Conservation (phyloP, 1,140 invertebrate genomes). For the Drosophila subpulchrella region DNA sequence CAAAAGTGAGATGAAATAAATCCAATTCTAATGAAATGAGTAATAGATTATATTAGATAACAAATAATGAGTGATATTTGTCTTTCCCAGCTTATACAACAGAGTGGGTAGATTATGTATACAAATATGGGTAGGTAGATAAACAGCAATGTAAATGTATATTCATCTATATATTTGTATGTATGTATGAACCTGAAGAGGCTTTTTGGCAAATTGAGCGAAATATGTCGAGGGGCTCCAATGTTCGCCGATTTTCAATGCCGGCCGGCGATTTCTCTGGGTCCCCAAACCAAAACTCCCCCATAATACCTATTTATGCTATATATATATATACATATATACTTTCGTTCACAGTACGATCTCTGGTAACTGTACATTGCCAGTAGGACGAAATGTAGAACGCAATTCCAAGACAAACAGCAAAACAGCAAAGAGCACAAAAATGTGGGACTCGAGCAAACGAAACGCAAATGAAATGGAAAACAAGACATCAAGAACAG, state of each 20-base stretch:
- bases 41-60: neutral
- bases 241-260: slow-evolving; percentile 9
- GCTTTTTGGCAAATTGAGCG: slow-evolving; percentile 12
- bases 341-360: neutral
- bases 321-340: neutral
- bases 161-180: neutral
- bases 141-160: slow-evolving; percentile 26
- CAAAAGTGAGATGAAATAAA: no score
- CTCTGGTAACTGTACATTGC: neutral
- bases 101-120: slow-evolving; percentile 13
- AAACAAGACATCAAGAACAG: slow-evolving; percentile 5
- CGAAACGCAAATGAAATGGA: slow-evolving; percentile 20
- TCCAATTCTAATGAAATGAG: neutral
- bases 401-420: slow-evolving; percentile 13
- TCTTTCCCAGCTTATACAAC: slow-evolving; percentile 1
- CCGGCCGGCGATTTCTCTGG: slow-evolving; percentile 24
- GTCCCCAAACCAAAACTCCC: neutral
- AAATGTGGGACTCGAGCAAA: slow-evolving; percentile 19
- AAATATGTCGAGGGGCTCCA: slow-evolving; percentile 6
- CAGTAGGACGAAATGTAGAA: slow-evolving; percentile 3
- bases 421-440: slow-evolving; percentile 2
- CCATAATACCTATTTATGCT: neutral
- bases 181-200: neutral
- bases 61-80: neutral
- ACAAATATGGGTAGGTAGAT: slow-evolving; percentile 12